These are phyloP conservation scores for Haemorhous mexicanus DNA, from an alignment of 2,113 vertebrate genomes.

Conservation along the genomic window DNA sequence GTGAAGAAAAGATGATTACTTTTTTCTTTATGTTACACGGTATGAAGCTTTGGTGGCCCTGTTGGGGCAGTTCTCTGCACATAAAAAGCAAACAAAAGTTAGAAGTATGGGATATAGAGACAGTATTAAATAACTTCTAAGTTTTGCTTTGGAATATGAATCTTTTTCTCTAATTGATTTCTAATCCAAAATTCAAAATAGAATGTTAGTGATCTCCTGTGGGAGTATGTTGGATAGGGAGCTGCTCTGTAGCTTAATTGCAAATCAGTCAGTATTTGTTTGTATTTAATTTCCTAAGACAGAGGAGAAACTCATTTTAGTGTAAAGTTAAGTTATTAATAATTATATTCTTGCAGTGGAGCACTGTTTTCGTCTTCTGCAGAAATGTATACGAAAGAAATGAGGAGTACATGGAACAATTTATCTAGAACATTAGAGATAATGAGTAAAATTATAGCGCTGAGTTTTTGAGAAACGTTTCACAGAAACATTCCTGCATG, in stretches of 20 bases:
- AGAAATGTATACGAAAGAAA: neutral
- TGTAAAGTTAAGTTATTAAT: neutral
- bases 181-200: neutral
- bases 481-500: neutral
- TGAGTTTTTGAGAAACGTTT: neutral
- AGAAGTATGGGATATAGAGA: neutral
- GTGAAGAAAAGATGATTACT: neutral
- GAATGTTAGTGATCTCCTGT: neutral
- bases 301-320: neutral
- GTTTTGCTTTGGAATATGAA: neutral
- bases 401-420: neutral
- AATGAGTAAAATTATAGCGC: neutral
- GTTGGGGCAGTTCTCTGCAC: neutral
- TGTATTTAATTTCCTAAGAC: neutral
- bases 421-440: neutral
- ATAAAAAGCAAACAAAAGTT: neutral
- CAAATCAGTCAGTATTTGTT: neutral
- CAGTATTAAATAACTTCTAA: neutral
- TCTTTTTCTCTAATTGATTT: neutral
- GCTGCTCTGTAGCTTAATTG: neutral
- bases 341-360: neutral
- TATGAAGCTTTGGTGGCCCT: neutral
- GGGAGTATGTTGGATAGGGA: neutral
- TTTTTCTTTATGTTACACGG: neutral
- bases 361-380: neutral